Evolutionary conservation across 2,888 invertebrate species (phyloP), one percentile per base, ranked within the genome.

Genomic region (Drosophila macrospina): DNA sequence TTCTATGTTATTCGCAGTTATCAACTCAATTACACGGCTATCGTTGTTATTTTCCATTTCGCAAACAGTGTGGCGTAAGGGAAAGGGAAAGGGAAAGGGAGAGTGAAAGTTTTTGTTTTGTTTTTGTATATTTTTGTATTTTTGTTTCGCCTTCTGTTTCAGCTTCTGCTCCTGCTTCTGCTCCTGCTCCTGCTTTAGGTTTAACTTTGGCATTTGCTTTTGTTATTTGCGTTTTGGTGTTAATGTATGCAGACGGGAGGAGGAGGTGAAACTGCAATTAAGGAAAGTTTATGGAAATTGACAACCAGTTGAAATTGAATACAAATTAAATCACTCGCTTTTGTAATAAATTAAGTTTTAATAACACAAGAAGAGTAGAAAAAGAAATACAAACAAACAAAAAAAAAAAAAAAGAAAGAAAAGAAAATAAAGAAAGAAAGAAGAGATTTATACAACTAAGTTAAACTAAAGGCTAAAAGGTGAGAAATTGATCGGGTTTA

Each of bases 281-380:
- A 24, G 47, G 55, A 68, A 60, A 56, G 62, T 64, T 75, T 57
- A 74, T 74, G 71, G 62, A 66, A 83, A 47, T 69, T 66, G 71
- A 74, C 70, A 67, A 52, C 48, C 67, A 64, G 57, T 56, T 56
- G 65, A 60, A 80, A 71, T 80, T 80, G 70, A 77, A 80, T 80
- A 70, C 62, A 77, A 80, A 80, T 80, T 69, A 55, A 65, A 65
- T 66, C 54, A 64, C 51, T 52, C 34, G 56, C 30, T 69, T 69
- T 69, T 74, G 78, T 59, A 85, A 82, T 85, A 82, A 87, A 82
- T 82, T 87, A 87, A 73, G 52, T 78, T 84, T 84, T 74, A 84
- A 78, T 82, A 74, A 66, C 67, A 65, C 26, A 45, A 32, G 16
- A 15, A 15, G 47, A 39, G 1, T n/a, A 37, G 13, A 37, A 16